These are phyloP conservation scores for Pyrrhosoma nymphula DNA, from an alignment of 2,888 invertebrate species.

Conservation along the genomic window DNA sequence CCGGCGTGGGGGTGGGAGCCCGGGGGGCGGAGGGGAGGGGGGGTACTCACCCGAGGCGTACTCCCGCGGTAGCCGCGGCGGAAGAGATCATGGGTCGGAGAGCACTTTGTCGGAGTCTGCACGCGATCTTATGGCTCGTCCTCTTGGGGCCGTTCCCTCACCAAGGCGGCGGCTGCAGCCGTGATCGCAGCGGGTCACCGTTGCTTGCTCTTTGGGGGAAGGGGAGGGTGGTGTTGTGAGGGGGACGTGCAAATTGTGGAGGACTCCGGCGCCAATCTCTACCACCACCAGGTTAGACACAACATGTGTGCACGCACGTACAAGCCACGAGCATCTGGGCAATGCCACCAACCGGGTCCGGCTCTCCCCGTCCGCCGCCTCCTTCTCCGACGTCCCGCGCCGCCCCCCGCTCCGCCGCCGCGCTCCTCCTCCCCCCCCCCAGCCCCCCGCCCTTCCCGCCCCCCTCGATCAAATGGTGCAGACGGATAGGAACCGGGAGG, in stretches of 20 bases:
- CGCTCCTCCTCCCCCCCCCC: not conserved
- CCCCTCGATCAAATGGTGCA: constrained; percentile 63
- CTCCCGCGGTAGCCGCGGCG: constrained; percentile 29
- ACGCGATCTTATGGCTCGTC: too few relatives aligned
- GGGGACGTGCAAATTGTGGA: not conserved
- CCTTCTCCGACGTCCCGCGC: not conserved
- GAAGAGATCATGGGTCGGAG: constrained; percentile 16
- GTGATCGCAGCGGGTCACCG: not conserved
- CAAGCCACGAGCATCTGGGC: constrained; percentile 62
- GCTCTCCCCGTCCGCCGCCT: not conserved
- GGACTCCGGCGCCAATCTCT: constrained; percentile 9
- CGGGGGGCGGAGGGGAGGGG: not conserved
- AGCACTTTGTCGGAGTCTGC: not conserved
- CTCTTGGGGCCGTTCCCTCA: not conserved
- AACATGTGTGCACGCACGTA: constrained; percentile 49
- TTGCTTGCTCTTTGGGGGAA: not conserved
- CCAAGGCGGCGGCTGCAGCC: not conserved
- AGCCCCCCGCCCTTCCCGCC: not conserved
- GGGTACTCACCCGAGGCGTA: constrained; percentile 51
- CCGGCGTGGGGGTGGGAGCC: not conserved
- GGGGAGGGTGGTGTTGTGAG: not conserved
- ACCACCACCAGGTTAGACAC: constrained; percentile 44
- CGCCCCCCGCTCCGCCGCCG: not conserved
- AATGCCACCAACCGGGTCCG: constrained; percentile 36
- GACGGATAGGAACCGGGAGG: constrained; percentile 58